Percentiles rank a stretch among this genome's conserved stretches.
phyloP scores from a whole-genome alignment of 2,888 invertebrate species.

The Melikaiella ostensackeni region DNA sequence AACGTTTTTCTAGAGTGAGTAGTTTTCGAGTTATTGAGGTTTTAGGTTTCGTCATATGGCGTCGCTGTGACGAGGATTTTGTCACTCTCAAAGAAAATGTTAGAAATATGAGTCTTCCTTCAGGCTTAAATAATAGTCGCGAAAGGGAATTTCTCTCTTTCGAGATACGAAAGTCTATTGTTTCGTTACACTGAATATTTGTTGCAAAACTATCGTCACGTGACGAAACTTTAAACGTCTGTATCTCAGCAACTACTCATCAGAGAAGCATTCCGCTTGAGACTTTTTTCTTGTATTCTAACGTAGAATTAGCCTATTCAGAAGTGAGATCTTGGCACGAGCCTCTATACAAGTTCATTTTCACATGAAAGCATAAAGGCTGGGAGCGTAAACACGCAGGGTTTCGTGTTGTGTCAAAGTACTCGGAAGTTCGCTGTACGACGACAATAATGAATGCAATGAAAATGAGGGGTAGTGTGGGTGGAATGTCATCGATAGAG shows the following conservation, averaged over 20 bases:
- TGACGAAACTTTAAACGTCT: not conserved
- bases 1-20: no score
- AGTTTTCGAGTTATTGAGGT: no score
- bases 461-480: slow-evolving; percentile 53
- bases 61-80: no score
- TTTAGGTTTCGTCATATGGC: no score
- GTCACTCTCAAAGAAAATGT: no score
- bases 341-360: slow-evolving; percentile 26
- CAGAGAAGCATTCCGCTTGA: not conserved
- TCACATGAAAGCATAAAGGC: slow-evolving; percentile 19
- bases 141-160: no score
- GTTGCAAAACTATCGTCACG: no score
- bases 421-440: slow-evolving; percentile 54
- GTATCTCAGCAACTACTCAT: slow-evolving; percentile 5
- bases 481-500: slow-evolving; percentile 55
- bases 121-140: no score
- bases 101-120: no score
- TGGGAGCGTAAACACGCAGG: slow-evolving; percentile 52
- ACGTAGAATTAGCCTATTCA: not conserved
- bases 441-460: slow-evolving; percentile 59
- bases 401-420: slow-evolving; percentile 57
- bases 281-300: not conserved
- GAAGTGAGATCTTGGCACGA: not conserved
- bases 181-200: no score
- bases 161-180: no score